Base-by-base conservation (phyloP, 1,140 invertebrate species). In the Bombus balteatus region DNA sequence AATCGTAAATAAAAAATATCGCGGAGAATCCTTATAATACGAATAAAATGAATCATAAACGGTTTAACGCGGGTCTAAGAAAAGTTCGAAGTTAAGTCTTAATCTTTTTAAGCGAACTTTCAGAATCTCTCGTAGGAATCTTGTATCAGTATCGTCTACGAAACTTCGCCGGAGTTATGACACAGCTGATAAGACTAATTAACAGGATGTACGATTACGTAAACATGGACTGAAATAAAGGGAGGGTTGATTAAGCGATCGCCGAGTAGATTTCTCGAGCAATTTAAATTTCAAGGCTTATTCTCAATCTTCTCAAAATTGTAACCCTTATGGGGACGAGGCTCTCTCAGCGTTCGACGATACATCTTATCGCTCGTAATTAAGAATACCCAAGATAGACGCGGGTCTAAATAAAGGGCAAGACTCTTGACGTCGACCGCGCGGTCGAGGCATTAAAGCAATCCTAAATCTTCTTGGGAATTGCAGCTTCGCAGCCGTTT, bases 401-500 rank as follows among this genome's bases (percentile, higher is more conserved):
- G 41, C n/a, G 2, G 22, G 57, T 39, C 71, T 74, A 82, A 82
- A 82, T 75, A 75, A 82, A 75, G 32, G 43, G 81, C 53, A n/a
- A 82, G 78, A 41, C 39, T 81, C 79, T 32, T 81, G 80, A 81
- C 70, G 28, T 59, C 34, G 15, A 13, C 62, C n/a, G 43, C 41
- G 8, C 41, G 18, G 41, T 18, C 32, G 22, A n/a, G 43, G 43
- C 43, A 71, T 62, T 74, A 74, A 74, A 32, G 37, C 53, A 32
- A 22, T 59, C 72, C 32, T 82, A 82, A 65, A 82, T 82, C 81
- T 82, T 75, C 53, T 37, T 22, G 71, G 37, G 41, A 82, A 82
- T 82, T 82, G 71, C 81, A 74, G 53, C 47, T 37, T 74, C 41
- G 43, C 25, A n/a, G 9, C 32, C 70, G 53, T 59, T 47, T 34